Base-by-base conservation (phyloP, 2,888 invertebrate species). In the Lasioglossum vierecki region DNA sequence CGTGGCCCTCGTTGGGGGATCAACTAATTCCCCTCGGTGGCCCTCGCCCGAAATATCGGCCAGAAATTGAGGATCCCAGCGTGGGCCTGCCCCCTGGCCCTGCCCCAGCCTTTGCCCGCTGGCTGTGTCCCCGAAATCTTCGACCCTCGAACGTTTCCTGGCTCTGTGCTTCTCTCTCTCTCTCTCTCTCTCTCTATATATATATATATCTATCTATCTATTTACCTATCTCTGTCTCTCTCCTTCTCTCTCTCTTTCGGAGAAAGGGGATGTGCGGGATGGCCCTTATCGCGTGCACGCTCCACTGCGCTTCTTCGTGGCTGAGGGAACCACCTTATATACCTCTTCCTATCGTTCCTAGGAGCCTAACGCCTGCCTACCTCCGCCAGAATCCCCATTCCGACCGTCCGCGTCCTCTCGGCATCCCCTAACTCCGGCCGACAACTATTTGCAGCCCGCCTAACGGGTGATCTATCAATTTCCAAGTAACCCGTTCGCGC, bases 211-310 rank as follows among this genome's bases (percentile, higher is more conserved):
- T 57, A n/a, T 57, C n/a, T 11, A n/a, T 9, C 22, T 26, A 22
- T 53, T 22, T 22, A 22, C 1, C 22, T 2, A n/a, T 9, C 26
- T 26, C 60, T 60, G 0, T 4, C 60, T 26, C 26, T 60, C 1
- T 60, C 60, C 26, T 3, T 26, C 60, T 30, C 13, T 26, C 26
- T 63, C 60, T 6, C 26, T 30, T 2, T 26, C 63, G 18, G 30
- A 46, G 76, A 80, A 73, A 70, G 86, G 77, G 84, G 66, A 9
- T 60, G 77, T 3, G 26, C 84, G 91, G 88, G 92, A 92, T 92
- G 92, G 92, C 93, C 93, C 94, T 94, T 94, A 94, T 94, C 94
- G 92, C 92, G 89, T 93, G 89, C 92, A 90, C 94, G 93, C 94
- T 94, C 91, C 91, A 91, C 92, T 94, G 94, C 92, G 91, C 92